Conservation (phyloP, 2,797 vertebrate genomes). For the Muraenolepis orangiensis region DNA sequence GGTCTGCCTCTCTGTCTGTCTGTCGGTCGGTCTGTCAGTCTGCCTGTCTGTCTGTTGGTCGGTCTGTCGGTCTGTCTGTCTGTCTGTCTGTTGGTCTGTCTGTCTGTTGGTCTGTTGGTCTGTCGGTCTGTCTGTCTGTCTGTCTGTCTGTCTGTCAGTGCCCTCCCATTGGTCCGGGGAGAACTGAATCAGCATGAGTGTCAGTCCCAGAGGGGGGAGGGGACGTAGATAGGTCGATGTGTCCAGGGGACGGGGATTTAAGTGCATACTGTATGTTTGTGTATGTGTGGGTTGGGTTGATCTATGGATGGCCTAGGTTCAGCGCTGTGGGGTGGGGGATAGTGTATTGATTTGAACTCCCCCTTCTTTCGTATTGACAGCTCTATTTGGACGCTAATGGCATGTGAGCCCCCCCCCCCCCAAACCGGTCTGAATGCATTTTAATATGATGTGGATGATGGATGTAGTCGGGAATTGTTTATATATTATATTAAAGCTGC, state of each 20-base stretch:
- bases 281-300: constrained; percentile 47
- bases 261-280: constrained; percentile 41
- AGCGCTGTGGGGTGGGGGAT: constrained; percentile 17
- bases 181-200: constrained; percentile 62
- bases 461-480: no score
- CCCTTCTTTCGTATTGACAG: constrained; percentile 36
- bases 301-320: constrained; percentile 56
- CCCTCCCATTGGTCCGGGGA: constrained; percentile 33
- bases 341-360: constrained; percentile 47
- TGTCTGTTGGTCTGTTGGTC: not conserved
- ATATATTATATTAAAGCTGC: no score
- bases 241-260: constrained; percentile 39
- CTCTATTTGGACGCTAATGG: constrained; percentile 32
- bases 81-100: constrained; percentile 15
- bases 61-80: constrained; percentile 8
- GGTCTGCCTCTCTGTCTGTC: constrained; percentile 17
- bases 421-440: no score
- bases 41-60: constrained; percentile 26
- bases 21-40: not conserved
- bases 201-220: constrained; percentile 36
- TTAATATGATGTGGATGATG: no score
- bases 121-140: constrained; percentile 22
- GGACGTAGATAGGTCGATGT: constrained; percentile 50
- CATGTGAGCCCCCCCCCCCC: no score
- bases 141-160: constrained; percentile 19